phyloP scores from a whole-genome alignment of 37 sponge, comb jelly and placozoan species.

The Ianthella basta region DNA sequence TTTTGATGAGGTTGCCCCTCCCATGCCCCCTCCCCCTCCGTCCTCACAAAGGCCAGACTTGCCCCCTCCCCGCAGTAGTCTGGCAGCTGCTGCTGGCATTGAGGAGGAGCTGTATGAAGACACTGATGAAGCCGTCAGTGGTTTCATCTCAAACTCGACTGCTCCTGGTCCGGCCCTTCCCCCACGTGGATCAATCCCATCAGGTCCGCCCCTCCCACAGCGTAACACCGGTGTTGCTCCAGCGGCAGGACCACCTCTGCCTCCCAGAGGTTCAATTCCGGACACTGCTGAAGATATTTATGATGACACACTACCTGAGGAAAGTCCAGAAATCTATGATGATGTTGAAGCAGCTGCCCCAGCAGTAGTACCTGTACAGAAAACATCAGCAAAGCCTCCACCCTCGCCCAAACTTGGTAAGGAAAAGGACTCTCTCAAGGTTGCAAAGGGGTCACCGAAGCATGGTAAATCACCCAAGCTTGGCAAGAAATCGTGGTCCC shows the following conservation, averaged over 20 bases:
- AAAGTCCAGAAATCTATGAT: slow-evolving; percentile 8
- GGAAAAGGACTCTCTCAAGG: not conserved
- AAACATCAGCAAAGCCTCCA: not conserved
- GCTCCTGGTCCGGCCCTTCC: not conserved
- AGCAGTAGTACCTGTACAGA: not conserved
- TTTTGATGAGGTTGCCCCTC: slow-evolving; percentile 42
- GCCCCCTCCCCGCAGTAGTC: not conserved
- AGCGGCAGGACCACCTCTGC: not conserved
- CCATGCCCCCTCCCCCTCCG: not conserved
- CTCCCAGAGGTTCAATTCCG: not conserved
- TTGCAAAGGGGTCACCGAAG: not conserved
- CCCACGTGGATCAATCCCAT: not conserved
- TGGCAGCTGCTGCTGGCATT: not conserved
- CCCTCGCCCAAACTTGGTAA: not conserved
- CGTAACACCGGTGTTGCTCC: not conserved
- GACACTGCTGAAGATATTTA: slow-evolving; percentile 21
- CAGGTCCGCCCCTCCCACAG: slow-evolving; percentile 21
- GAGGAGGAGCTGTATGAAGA: slow-evolving; percentile 34
- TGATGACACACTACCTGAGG: slow-evolving; percentile 9
- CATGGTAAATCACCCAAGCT: too few relatives aligned
- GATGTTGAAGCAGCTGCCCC: slow-evolving; percentile 6
- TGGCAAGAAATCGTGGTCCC: too few relatives aligned
- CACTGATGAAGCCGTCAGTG: slow-evolving; percentile 1
- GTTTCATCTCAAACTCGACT: not conserved
- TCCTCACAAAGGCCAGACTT: slow-evolving; percentile 16